Evolutionary conservation across 1,140 invertebrate species (phyloP).

Genomic region (Chironomus tepperi): DNA sequence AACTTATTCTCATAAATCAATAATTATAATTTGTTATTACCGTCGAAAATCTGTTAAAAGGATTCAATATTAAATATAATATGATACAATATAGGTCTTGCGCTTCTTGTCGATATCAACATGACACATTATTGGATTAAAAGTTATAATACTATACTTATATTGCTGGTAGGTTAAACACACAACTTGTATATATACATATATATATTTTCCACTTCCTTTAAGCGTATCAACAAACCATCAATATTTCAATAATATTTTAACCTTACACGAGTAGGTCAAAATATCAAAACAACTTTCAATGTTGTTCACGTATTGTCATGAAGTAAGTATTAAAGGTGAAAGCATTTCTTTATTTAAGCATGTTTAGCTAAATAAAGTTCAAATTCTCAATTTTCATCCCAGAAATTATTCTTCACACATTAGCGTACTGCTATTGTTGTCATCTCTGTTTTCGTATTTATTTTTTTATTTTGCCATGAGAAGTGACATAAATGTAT

Average conservation of each 20-base stretch:
- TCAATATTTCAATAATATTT: constrained; percentile 15
- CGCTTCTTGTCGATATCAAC: background rate
- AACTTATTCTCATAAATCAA: background rate
- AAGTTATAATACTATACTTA: constrained; percentile 14
- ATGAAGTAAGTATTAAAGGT: background rate
- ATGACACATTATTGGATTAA: constrained; percentile 10
- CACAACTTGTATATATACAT: background rate
- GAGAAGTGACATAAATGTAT: constrained; percentile 9
- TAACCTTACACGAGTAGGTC: background rate
- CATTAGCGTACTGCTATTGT: background rate
- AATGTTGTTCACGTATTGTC: no score
- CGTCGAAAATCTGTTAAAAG: constrained; percentile 18
- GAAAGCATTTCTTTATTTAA: background rate
- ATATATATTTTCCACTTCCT: background rate
- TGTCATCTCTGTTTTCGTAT: background rate
- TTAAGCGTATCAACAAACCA: background rate
- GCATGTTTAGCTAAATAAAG: no score
- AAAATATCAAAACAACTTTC: background rate
- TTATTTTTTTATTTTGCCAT: constrained; percentile 4
- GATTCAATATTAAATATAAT: constrained; percentile 17
- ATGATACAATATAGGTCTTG: constrained; percentile 9
- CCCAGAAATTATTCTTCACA: background rate
- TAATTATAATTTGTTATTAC: constrained; percentile 4
- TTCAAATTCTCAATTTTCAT: no score
- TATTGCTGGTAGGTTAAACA: constrained; percentile 4